Evolutionary conservation across 2,113 vertebrate genomes (phyloP).

Genomic region (Dicaeum eximium): DNA sequence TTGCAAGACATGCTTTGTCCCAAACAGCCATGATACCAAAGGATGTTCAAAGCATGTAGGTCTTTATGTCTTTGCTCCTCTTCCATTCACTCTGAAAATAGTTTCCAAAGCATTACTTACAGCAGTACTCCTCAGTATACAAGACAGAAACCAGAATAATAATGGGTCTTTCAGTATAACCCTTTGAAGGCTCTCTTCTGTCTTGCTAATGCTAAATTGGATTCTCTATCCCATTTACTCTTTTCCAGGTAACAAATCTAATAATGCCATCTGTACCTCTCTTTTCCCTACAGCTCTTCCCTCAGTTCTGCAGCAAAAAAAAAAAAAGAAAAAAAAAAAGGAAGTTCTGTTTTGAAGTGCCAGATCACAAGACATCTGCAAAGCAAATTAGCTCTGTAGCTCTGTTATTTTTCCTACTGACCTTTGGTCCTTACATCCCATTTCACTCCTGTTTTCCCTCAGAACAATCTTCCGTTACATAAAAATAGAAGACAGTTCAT

Average conservation of each 20-base stretch:
- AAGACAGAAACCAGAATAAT: background rate
- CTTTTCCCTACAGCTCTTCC: background rate
- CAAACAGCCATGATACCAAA: background rate
- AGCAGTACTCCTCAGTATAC: background rate
- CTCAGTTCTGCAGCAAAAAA: background rate
- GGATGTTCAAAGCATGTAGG: background rate
- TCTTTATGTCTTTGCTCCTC: background rate
- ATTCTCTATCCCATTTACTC: background rate
- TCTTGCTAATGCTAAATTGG: background rate
- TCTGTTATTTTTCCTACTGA: background rate
- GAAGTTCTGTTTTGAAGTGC: background rate
- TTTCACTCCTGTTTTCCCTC: background rate
- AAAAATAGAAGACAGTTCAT: background rate
- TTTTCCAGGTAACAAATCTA: background rate
- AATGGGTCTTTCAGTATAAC: background rate
- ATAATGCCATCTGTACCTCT: background rate
- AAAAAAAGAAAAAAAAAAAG: background rate
- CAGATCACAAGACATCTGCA: background rate
- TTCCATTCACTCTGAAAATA: background rate
- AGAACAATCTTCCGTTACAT: background rate
- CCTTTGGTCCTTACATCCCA: background rate
- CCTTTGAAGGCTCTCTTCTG: background rate
- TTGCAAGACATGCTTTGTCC: background rate
- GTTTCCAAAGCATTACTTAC: background rate
- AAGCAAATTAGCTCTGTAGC: background rate